Evolutionary conservation across 2,888 invertebrate species (phyloP), one percentile per base, ranked within the genome.

Genomic region (Chalcis sispes): DNA sequence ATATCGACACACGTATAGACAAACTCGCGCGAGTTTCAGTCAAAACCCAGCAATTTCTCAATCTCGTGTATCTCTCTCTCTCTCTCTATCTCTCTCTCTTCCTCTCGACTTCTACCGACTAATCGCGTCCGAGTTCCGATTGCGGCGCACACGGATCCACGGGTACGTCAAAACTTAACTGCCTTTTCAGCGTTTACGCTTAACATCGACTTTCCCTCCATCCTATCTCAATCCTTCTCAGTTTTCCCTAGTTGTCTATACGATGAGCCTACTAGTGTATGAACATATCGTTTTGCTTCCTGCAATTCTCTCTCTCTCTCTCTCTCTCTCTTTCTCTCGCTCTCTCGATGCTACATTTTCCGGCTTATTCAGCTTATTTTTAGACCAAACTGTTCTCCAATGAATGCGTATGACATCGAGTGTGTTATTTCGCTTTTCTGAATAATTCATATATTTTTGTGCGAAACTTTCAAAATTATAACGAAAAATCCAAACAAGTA

Each of bases 131-230:
- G 67, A 61, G 61, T 52, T 61, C 15, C 18, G 59, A 62, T 40
- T 69, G 54, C 25, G 20, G 8, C 18, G 4, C 54, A 7, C 48
- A n/a, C 13, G 36, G 4, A 50, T 40, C 20, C 50, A 15, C 65
- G 25, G 20, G 20, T 52, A 52, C 58, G 58, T 67, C 48, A 59
- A 58, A 70, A 70, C 61, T 75, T 69, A 69, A 75, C 74, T 58
- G 62, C 74, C 69, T 69, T 75, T 75, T 75, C 69, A 62, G 62
- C 74, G 46, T 23, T 46, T 56, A 15, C 48, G 62, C 20, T 50
- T 50, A 20, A 3, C 50, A 48, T 27, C 29, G n/a, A n/a, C 10
- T 46, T 27, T 46, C 46, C 13, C 23, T 50, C 50, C 20, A 2
- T 52, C 20, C 52, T 23, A 15, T 23, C 52, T 25, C 52, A 3